phyloP scores from a whole-genome alignment of 2,888 invertebrate species.

The Bugulina stolonifera region DNA sequence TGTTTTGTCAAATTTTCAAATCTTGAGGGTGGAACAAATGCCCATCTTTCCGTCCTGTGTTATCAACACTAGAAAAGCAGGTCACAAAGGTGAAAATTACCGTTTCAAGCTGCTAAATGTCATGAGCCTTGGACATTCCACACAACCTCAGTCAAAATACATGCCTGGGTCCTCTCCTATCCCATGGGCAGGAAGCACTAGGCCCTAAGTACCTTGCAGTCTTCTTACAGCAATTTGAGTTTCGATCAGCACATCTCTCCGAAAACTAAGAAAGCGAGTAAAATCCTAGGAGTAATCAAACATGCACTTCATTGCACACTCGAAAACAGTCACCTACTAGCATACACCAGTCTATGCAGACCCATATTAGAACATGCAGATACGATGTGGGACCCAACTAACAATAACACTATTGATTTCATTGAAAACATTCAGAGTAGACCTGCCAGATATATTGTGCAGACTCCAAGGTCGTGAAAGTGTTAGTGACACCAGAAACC shows the following conservation, averaged over 20 bases:
- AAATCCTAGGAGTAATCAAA: background rate
- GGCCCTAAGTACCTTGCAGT: background rate
- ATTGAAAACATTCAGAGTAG: background rate
- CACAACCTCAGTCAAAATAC: background rate
- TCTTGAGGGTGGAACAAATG: no score
- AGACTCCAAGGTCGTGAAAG: background rate
- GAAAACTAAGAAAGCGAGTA: conserved; percentile 17
- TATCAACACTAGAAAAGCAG: background rate
- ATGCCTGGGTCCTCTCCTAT: background rate
- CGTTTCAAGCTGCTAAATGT: background rate
- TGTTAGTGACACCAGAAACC: background rate
- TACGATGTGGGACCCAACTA: conserved; percentile 7
- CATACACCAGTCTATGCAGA: conserved; percentile 17
- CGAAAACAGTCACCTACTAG: conserved; percentile 8
- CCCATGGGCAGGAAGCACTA: background rate
- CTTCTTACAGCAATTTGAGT: background rate
- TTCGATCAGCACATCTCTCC: background rate
- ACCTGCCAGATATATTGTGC: background rate
- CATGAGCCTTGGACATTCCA: background rate
- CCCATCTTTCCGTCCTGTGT: no score
- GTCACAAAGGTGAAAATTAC: background rate
- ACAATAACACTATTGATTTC: background rate
- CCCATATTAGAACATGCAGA: background rate
- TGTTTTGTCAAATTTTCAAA: no score
- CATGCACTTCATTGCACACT: background rate